Conservation (phyloP, 2,888 invertebrate species). For the Dryocosmus kuriphilus region DNA sequence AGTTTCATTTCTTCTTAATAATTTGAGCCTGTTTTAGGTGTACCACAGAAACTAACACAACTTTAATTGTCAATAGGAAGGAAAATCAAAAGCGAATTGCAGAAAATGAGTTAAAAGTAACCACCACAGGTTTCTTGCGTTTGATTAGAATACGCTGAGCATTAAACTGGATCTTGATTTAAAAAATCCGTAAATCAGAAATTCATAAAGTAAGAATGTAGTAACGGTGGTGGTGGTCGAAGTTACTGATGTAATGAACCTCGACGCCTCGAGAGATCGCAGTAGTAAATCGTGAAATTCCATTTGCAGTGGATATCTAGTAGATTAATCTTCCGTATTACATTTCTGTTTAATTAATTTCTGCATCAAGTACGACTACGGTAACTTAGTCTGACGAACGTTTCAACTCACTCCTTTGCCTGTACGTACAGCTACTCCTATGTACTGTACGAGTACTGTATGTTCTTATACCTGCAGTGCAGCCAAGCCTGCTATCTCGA, state of each 20-base stretch:
- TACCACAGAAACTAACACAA: too few species aligned
- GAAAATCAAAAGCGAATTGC: too few species aligned
- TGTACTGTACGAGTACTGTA: too few species aligned
- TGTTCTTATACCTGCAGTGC: background rate
- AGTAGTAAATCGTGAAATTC: conserved; percentile 7
- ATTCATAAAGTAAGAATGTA: background rate
- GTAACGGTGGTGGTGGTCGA: background rate
- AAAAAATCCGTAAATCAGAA: background rate
- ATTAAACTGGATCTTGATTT: background rate
- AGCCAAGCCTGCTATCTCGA: background rate
- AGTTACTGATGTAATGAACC: background rate
- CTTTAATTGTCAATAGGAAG: too few species aligned
- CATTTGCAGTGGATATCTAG: conserved; percentile 2
- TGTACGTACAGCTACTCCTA: background rate
- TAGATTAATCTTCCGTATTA: conserved; percentile 2
- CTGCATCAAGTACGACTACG: background rate
- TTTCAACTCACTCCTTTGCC: background rate
- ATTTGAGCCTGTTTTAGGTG: too few species aligned
- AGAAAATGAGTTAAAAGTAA: too few species aligned
- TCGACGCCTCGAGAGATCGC: conserved; percentile 2
- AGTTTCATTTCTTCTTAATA: too few species aligned
- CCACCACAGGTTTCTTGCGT: too few species aligned
- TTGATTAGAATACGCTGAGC: background rate
- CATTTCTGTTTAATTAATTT: conserved; percentile 2
- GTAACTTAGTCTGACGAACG: conserved; percentile 7